Base-by-base conservation (phyloP, 2,113 vertebrate genomes). In the Pygathrix nemaeus region DNA sequence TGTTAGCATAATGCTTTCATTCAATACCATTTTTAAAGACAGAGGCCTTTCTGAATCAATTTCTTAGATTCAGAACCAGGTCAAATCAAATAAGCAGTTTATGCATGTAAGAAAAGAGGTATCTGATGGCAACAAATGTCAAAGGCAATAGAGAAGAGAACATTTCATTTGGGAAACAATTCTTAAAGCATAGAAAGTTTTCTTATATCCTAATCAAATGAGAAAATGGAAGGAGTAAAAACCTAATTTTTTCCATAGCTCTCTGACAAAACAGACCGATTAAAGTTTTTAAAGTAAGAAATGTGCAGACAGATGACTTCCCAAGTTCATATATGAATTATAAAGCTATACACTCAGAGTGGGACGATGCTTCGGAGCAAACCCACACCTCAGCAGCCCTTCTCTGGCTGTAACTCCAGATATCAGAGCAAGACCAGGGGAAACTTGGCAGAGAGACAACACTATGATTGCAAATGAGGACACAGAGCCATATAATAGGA, bases 1-100 rank as follows among this genome's bases (percentile, higher is more conserved):
- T 96, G 73, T 95, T 98, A 94, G 48, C 73, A 91, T 95, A 97
- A 98, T 96, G 95, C 86, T 95, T 97, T 97, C 8, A 97, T 97
- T 96, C 84, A 96, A 88, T 94, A 89, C 11, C 78, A 45, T 97
- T 97, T 98, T 97, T 12, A 86, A 96, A 96, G 64, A 70, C 84
- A 86, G 38, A 83, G 81, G 91, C 38, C 89, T 88, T 91, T 98
- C 55, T 94, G 82, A 98, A 82, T 94, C 93, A 96, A 88, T 97
- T 97, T 98, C 95, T 96, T 92, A 64, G 86, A 97, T 48, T 87
- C 93, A 92, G 82, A 84, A 97, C 40, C 88, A 90, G 81, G 87
- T 97, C 57, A 66, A 80, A 97, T 94, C 97, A 97, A 97, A 97
- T 86, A 81, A 98, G 55, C 32, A 97, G 70, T 70, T 97, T 97